Evolutionary conservation across 2,797 vertebrate species (phyloP), one percentile per base, ranked within the genome.

Genomic region (Oreortyx pictus): DNA sequence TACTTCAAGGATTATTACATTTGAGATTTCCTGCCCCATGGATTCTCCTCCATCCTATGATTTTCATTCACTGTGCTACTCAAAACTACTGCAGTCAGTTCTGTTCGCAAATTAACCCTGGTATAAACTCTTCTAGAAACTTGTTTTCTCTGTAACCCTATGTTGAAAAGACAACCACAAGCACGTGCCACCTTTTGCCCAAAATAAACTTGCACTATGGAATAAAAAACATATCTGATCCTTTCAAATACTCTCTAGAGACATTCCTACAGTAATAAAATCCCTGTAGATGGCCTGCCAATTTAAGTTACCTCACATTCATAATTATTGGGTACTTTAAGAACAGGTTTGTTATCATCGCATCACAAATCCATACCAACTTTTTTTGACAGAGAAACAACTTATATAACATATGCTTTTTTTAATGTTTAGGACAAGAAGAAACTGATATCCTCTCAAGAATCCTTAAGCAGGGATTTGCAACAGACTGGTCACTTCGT

Each of bases 231-330:
- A 5, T 9, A 52, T 33, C 27, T 57, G 64, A 52, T 12, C 13
- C 41, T 76, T 84, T 66, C n/a, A 70, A 75, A 75, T 37, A 68
- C 24, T n/a, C 17, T 4, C 25, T 50, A 46, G 49, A 72, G 54
- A 52, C 17, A 14, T 1, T 61, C 4, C 35, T 18, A 22, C 7
- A 59, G 12, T 6, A 57, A 14, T 2, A 16, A 14, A 84, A 92
- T 46, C 75, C 33, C 44, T 23, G 16, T 12, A 68, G 9, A 50
- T 18, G 67, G 24, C 8, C 29, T 61, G 20, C 7, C 24, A 49
- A 35, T 76, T 50, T 8, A 29, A 75, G 33, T n/a, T 62, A 61
- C 0, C 33, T 18, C 4, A 39, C 2, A 9, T 3, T 50, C 0
- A 85, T 29, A 79, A 61, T 17, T 20, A 57, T 22, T 3, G 37